These are phyloP conservation scores for Lepisosteus oculatus DNA, from an alignment of 2,113 vertebrate species.

Conservation along the genomic window DNA sequence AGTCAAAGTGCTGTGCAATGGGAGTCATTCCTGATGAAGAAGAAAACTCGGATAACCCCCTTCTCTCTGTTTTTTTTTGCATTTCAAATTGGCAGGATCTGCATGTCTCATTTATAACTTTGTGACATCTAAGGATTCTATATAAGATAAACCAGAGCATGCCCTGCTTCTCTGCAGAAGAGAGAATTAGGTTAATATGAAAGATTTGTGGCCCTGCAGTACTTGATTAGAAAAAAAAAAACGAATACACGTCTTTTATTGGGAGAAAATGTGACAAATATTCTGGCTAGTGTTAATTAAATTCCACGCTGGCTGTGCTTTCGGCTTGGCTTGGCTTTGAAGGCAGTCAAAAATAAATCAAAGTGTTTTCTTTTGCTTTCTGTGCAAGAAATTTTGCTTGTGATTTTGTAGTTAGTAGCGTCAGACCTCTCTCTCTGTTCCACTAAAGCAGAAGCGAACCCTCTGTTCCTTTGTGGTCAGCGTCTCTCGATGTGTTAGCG, in stretches of 20 bases:
- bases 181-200: neutral
- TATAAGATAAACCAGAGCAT: no score
- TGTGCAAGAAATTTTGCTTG: neutral
- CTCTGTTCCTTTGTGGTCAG: neutral
- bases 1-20: no score
- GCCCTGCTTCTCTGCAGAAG: neutral
- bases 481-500: neutral
- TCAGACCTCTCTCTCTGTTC: neutral
- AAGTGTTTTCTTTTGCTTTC: neutral
- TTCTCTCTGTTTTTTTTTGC: no score
- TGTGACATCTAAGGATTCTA: no score
- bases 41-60: no score
- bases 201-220: neutral
- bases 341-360: slow-evolving; percentile 1
- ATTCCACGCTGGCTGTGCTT: neutral
- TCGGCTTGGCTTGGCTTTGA: neutral
- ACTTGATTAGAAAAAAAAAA: slow-evolving; percentile 3
- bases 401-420: neutral
- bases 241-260: no score
- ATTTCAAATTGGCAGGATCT: no score
- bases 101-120: no score
- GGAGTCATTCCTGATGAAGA: no score
- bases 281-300: neutral
- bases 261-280: neutral
- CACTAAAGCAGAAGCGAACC: neutral